Evolutionary conservation across 92 coral and sea anemone genomes (phyloP).

Genomic region (Isaurus tuberculatus): DNA sequence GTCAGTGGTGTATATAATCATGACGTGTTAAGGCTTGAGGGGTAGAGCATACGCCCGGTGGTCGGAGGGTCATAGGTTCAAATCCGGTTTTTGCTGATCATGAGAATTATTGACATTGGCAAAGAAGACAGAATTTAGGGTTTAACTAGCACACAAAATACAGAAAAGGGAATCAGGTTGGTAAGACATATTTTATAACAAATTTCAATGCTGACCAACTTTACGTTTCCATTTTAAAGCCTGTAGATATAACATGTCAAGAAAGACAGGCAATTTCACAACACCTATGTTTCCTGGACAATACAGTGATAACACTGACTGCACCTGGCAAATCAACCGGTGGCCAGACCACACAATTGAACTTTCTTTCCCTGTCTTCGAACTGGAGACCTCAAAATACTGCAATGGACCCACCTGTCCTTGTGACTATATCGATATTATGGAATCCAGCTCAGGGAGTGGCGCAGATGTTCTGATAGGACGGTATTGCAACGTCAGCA

Average conservation of each 20-base stretch:
- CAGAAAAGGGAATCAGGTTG: too few species aligned
- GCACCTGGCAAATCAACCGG: slow-evolving; percentile 25
- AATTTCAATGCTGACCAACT: neutral
- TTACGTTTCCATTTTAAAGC: neutral
- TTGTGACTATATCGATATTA: slow-evolving; percentile 29
- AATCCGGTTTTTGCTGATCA: too few species aligned
- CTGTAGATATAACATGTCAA: slow-evolving; percentile 1
- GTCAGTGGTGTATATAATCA: too few species aligned
- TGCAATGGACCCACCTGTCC: slow-evolving; percentile 26
- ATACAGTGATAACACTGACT: slow-evolving; percentile 25
- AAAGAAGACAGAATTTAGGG: too few species aligned
- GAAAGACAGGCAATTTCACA: neutral
- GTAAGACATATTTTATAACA: too few species aligned
- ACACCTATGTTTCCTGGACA: slow-evolving; percentile 31
- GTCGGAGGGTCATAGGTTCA: too few species aligned
- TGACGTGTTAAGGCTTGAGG: too few species aligned
- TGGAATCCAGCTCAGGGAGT: slow-evolving; percentile 14
- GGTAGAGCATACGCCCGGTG: too few species aligned
- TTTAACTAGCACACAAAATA: too few species aligned
- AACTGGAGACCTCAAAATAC: slow-evolving; percentile 17
- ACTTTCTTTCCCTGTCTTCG: slow-evolving; percentile 18
- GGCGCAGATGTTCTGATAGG: neutral
- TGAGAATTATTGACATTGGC: too few species aligned
- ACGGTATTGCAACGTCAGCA: slow-evolving; percentile 12
- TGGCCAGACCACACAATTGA: slow-evolving; percentile 5